A percentile compares a stretch with the other conserved stretches of the same genome.
Conservation (phyloP, 2,888 invertebrate genomes). For the Panzeria rudis region DNA sequence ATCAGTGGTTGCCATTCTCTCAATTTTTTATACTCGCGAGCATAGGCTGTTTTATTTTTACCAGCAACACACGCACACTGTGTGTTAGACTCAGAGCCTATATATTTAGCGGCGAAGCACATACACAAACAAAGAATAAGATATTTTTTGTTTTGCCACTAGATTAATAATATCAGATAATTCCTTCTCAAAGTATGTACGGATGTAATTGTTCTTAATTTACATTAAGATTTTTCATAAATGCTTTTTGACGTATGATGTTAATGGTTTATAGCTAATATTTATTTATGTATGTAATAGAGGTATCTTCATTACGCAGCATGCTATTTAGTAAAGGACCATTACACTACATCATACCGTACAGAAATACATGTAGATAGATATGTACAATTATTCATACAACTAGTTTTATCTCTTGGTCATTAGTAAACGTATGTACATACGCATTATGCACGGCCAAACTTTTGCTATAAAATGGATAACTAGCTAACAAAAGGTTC, state of each 20-base stretch:
- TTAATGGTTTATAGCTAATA: background rate
- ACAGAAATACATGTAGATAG: background rate
- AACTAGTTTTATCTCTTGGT: slow-evolving; percentile 26
- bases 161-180: no score
- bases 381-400: background rate
- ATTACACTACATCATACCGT: slow-evolving; percentile 40
- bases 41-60: no score
- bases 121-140: no score
- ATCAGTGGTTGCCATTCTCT: no score
- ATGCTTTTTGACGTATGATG: background rate
- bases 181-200: background rate
- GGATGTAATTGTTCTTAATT: background rate
- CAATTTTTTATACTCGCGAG: no score
- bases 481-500: slow-evolving; percentile 58
- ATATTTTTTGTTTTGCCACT: no score
- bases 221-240: background rate
- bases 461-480: slow-evolving; percentile 55
- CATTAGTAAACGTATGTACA: slow-evolving; percentile 50
- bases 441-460: slow-evolving; percentile 35
- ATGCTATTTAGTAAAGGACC: slow-evolving; percentile 46
- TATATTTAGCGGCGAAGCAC: no score
- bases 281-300: background rate
- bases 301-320: slow-evolving; percentile 21
- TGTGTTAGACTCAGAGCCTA: no score
- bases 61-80: no score